Evolutionary conservation across 1,140 invertebrate genomes (phyloP).

Genomic region (Ceratitis capitata): DNA sequence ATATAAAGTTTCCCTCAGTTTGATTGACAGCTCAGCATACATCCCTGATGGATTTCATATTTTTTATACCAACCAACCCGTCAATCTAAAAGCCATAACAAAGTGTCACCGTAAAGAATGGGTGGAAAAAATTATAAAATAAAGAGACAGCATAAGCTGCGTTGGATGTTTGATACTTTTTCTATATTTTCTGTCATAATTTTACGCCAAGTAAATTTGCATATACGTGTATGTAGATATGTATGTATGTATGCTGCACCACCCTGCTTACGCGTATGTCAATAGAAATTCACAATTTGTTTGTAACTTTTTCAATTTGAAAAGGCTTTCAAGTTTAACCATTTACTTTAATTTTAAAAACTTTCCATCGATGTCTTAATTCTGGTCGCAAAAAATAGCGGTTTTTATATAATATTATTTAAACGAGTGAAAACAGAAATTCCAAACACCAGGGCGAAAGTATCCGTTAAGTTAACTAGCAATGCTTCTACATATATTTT

Average conservation of each 20-base stretch:
- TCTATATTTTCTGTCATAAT: not conserved
- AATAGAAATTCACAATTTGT: not conserved
- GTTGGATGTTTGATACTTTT: not conserved
- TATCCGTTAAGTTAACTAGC: not conserved
- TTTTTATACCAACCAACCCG: slow-evolving; percentile 39
- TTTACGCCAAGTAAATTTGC: not conserved
- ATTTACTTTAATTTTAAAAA: not conserved
- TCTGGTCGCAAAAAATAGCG: not conserved
- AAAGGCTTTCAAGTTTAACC: not conserved
- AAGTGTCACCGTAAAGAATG: slow-evolving; percentile 43
- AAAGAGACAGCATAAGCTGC: slow-evolving; percentile 29
- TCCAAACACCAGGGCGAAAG: not conserved
- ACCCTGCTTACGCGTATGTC: not conserved
- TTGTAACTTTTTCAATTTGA: not conserved
- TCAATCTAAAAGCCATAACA: slow-evolving; percentile 44
- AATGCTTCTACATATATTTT: not conserved
- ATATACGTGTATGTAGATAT: not conserved
- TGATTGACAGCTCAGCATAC: slow-evolving; percentile 63
- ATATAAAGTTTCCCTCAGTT: slow-evolving; percentile 63
- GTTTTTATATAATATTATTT: not conserved
- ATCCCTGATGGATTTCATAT: slow-evolving; percentile 65
- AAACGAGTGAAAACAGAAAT: not conserved
- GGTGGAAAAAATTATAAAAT: slow-evolving; percentile 26
- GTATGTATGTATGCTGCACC: not conserved
- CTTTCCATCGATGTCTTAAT: not conserved